These are phyloP conservation scores for Chelmon rostratus DNA, from an alignment of 2,797 vertebrate species.

Conservation along the genomic window DNA sequence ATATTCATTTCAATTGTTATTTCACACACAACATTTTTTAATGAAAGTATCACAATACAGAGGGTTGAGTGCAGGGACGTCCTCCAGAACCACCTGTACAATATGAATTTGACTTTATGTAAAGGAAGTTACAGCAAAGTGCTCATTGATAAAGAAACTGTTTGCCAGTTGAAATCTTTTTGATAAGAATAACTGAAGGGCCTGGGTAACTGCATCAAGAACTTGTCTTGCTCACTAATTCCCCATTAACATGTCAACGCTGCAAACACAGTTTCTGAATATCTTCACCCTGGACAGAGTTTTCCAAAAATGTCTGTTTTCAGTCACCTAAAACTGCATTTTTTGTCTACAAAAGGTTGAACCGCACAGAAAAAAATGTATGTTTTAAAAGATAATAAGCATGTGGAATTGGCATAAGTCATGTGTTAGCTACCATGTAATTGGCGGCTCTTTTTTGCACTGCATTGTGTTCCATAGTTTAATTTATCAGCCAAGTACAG, in stretches of 20 bases:
- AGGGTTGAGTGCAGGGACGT: background rate
- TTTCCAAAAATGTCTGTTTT: too few relatives aligned
- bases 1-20: background rate
- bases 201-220: background rate
- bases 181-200: constrained; percentile 12
- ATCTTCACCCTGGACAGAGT: too few relatives aligned
- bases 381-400: too few relatives aligned
- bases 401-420: too few relatives aligned
- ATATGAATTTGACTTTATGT: background rate
- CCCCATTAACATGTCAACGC: background rate
- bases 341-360: too few relatives aligned
- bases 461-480: background rate
- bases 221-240: background rate
- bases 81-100: too few relatives aligned
- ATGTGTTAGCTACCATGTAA: constrained; percentile 11
- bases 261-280: too few relatives aligned
- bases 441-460: constrained; percentile 4
- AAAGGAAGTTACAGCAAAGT: background rate
- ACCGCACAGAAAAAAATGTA: too few relatives aligned
- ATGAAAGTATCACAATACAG: background rate
- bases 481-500: background rate
- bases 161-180: background rate
- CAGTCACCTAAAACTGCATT: too few relatives aligned
- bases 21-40: background rate
- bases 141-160: background rate